Conservation (phyloP, 1,140 invertebrate genomes). For the Stratiolaelaps scimitus region DNA sequence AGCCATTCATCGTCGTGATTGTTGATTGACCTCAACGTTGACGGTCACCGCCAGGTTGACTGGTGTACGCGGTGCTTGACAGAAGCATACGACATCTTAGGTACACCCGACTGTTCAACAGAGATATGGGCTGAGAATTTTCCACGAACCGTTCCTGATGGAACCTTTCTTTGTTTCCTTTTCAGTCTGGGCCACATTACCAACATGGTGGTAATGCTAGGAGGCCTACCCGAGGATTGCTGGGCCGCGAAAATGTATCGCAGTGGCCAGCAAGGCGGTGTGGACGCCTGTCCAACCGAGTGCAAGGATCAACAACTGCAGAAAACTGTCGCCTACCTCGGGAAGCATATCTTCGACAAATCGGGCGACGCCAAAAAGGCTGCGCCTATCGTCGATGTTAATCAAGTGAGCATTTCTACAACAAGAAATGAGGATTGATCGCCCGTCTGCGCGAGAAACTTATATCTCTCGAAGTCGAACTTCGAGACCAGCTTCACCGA, state of each 20-base stretch:
- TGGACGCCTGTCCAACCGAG: background rate
- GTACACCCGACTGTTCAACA: background rate
- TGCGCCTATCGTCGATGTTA: no score
- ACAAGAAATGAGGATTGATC: no score
- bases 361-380: no score
- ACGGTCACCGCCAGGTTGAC: no score
- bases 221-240: background rate
- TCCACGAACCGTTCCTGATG: background rate
- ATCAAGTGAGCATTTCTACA: no score
- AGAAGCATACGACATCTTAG: no score
- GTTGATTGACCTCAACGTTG: no score
- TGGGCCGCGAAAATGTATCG: constrained; percentile 8
- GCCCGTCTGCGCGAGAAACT: no score
- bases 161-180: background rate
- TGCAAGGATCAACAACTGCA: background rate
- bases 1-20: no score
- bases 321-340: background rate
- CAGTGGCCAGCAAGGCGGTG: background rate
- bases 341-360: background rate
- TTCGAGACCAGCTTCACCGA: no score
- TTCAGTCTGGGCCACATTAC: background rate
- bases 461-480: no score
- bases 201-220: background rate
- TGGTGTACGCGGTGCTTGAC: no score
- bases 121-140: background rate